Conservation (phyloP, 2,113 vertebrate species). For the Oncorhynchus mykiss region DNA sequence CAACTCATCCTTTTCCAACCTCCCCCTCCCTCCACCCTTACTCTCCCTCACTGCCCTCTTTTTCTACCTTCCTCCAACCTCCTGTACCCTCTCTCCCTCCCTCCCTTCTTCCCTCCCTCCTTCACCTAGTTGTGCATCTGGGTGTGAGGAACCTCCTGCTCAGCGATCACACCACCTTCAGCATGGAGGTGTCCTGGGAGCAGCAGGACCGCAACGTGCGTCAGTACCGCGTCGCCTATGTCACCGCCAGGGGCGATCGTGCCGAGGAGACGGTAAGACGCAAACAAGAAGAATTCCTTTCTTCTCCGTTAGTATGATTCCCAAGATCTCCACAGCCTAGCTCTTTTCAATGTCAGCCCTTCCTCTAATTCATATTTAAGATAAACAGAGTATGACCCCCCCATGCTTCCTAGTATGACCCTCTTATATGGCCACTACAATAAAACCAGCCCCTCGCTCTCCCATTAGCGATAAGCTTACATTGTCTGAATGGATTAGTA, state of each 20-base stretch:
- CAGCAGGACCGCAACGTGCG: slow-evolving; percentile 72
- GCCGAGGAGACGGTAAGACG: slow-evolving; percentile 83
- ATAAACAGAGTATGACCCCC: too few relatives aligned
- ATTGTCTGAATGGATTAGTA: too few relatives aligned
- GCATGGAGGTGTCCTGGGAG: slow-evolving; percentile 86
- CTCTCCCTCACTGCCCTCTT: too few relatives aligned
- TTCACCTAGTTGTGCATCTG: slow-evolving; percentile 75
- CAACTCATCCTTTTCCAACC: background rate
- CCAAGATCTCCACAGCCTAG: too few relatives aligned
- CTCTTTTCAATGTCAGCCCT: too few relatives aligned
- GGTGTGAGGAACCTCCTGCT: slow-evolving; percentile 83
- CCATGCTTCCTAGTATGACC: too few relatives aligned
- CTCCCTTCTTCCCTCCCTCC: background rate
- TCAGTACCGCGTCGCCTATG: slow-evolving; percentile 85
- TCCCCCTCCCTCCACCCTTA: background rate
- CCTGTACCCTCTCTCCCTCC: background rate
- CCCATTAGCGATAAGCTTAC: too few relatives aligned
- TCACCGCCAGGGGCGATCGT: slow-evolving; percentile 78
- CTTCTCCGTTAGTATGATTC: too few relatives aligned
- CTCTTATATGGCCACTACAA: too few relatives aligned
- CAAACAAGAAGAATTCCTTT: too few relatives aligned
- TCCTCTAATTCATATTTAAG: too few relatives aligned
- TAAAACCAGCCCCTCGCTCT: too few relatives aligned
- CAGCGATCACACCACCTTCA: slow-evolving; percentile 87
- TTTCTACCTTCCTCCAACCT: background rate